Conservation (phyloP, 1,140 invertebrate species). For the Bactericera cockerelli region DNA sequence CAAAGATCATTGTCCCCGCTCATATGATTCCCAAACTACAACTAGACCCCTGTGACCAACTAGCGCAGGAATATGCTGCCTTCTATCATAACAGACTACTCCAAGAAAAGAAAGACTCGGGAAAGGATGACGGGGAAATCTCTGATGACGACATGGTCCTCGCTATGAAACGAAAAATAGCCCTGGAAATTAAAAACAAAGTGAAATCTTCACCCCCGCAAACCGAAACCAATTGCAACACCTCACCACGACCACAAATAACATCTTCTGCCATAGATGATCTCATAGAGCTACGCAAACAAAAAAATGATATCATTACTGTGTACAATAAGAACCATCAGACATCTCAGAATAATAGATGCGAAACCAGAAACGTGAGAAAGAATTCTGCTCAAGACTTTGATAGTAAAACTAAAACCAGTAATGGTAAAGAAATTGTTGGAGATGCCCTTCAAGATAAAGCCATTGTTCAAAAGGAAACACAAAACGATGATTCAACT, state of each 20-base stretch:
- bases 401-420: neutral
- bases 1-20: too few species aligned
- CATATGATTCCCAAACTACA: too few species aligned
- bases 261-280: neutral
- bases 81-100: neutral
- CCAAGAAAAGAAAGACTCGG: too few species aligned
- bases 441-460: too few species aligned
- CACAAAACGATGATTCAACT: too few species aligned
- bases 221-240: neutral
- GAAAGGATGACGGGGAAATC: neutral
- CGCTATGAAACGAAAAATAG: neutral
- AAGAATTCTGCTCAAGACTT: neutral
- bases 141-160: neutral
- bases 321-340: conserved; percentile 1
- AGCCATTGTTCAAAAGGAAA: too few species aligned
- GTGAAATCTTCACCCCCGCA: neutral
- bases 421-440: too few species aligned
- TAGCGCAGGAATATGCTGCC: too few species aligned
- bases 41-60: too few species aligned
- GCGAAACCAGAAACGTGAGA: neutral
- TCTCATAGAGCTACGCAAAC: neutral
- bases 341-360: neutral
- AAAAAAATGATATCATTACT: neutral
- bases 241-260: neutral
- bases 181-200: conserved; percentile 4